These are phyloP conservation scores for Metacarcinus magister DNA, from an alignment of 2,888 invertebrate genomes.

Conservation along the genomic window DNA sequence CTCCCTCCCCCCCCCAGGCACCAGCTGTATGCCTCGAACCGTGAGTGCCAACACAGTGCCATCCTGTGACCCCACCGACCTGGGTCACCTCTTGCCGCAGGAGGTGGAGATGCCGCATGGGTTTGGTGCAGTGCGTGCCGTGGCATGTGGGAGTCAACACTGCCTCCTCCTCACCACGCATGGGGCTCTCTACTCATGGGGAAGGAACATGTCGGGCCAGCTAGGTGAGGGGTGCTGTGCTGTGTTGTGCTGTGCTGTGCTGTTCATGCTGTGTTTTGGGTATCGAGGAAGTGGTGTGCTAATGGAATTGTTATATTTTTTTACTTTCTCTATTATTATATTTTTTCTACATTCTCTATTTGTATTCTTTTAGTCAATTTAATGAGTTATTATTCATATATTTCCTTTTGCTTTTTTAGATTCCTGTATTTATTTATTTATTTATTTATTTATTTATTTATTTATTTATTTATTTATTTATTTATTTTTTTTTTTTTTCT, in stretches of 20 bases:
- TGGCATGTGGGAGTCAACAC: slow-evolving; percentile 90
- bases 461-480: too few relatives aligned
- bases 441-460: too few relatives aligned
- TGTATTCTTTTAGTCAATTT: too few relatives aligned
- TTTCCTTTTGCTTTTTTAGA: background rate
- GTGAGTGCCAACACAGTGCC: slow-evolving; percentile 81
- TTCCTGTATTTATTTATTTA: too few relatives aligned
- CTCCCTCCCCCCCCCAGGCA: background rate
- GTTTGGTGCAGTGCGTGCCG: slow-evolving; percentile 79
- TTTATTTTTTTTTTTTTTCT: too few relatives aligned
- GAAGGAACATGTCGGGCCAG: slow-evolving; percentile 95
- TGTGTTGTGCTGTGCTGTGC: background rate
- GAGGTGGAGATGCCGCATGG: slow-evolving; percentile 82
- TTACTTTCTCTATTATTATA: background rate
- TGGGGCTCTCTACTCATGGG: slow-evolving; percentile 92
- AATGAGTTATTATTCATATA: too few relatives aligned
- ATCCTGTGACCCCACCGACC: slow-evolving; percentile 82
- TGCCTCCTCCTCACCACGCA: slow-evolving; percentile 90
- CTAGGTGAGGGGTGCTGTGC: slow-evolving; percentile 81
- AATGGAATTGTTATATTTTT: background rate
- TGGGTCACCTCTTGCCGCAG: slow-evolving; percentile 79
- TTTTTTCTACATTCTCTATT: too few relatives aligned
- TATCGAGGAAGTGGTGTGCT: too few relatives aligned
- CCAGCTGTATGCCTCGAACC: background rate
- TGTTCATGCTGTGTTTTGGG: too few relatives aligned